Conservation (phyloP, 2,888 invertebrate genomes). For the Cataglyphis albicans region DNA sequence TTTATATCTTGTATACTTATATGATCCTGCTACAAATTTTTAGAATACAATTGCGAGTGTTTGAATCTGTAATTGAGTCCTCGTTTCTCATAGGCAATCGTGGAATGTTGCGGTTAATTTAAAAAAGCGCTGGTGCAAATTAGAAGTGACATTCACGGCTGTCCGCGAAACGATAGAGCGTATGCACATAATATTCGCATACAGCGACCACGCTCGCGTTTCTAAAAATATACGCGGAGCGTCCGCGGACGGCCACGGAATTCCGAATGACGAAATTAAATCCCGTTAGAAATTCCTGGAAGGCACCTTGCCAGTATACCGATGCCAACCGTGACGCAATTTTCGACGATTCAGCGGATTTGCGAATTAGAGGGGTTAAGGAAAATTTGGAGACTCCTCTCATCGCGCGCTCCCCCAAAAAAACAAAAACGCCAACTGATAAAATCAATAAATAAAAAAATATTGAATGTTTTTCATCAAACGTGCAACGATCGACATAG, state of each 20-base stretch:
- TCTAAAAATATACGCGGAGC: slow-evolving; percentile 71
- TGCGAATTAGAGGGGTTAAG: slow-evolving; percentile 24
- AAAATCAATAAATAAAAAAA: neutral
- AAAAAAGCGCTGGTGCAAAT: neutral
- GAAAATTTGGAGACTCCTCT: neutral
- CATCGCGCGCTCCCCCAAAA: neutral
- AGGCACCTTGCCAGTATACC: slow-evolving; percentile 58
- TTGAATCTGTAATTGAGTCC: neutral
- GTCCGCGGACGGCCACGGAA: slow-evolving; percentile 67
- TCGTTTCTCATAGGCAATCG: neutral
- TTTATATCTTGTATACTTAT: neutral
- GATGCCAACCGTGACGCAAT: slow-evolving; percentile 69
- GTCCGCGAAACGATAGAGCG: slow-evolving; percentile 3
- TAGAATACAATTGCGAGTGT: no score
- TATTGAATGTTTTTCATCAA: slow-evolving; percentile 5
- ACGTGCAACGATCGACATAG: neutral
- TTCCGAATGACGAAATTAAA: slow-evolving; percentile 76
- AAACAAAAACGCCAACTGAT: neutral
- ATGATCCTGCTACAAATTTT: neutral
- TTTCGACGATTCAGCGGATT: slow-evolving; percentile 48
- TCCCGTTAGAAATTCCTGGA: slow-evolving; percentile 75
- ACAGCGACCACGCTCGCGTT: slow-evolving; percentile 43
- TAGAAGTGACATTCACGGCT: neutral
- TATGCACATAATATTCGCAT: neutral
- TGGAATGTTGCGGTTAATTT: neutral